Conservation (phyloP, 2,113 vertebrate species). For the Trematocara nigrifrons region DNA sequence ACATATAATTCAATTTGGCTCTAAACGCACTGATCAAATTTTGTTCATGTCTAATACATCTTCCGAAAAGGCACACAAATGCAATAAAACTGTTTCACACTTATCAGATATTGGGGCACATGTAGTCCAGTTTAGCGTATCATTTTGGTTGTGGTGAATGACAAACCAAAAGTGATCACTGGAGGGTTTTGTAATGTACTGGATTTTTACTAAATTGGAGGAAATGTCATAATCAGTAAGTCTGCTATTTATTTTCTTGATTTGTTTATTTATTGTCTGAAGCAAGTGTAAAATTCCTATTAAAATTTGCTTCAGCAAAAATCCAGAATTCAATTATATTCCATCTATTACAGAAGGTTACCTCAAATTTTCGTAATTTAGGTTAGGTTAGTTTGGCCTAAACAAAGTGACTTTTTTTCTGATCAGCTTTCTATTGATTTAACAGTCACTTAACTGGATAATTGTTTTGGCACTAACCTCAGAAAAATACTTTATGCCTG, state of each 20-base stretch:
- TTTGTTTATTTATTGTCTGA: background rate
- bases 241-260: background rate
- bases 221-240: background rate
- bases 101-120: conserved; percentile 71
- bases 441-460: background rate
- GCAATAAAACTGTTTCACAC: conserved; percentile 73
- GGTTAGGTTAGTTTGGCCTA: background rate
- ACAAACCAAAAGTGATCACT: conserved; percentile 57
- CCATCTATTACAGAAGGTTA: background rate
- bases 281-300: background rate
- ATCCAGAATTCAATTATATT: background rate
- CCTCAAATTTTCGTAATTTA: background rate
- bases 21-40: conserved; percentile 94
- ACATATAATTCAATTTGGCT: conserved; percentile 92
- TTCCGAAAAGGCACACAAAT: conserved; percentile 80
- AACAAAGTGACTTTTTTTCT: background rate
- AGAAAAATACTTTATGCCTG: background rate
- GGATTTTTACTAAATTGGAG: background rate
- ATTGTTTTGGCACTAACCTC: background rate
- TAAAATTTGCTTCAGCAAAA: background rate
- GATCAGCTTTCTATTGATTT: background rate
- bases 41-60: conserved; percentile 90
- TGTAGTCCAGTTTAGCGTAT: background rate
- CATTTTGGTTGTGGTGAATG: conserved; percentile 30
- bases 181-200: conserved; percentile 59